A percentile compares a stretch with the other conserved stretches of the same genome.
Conservation (phyloP, 2,888 invertebrate species). For the Tanypteryx hageni region DNA sequence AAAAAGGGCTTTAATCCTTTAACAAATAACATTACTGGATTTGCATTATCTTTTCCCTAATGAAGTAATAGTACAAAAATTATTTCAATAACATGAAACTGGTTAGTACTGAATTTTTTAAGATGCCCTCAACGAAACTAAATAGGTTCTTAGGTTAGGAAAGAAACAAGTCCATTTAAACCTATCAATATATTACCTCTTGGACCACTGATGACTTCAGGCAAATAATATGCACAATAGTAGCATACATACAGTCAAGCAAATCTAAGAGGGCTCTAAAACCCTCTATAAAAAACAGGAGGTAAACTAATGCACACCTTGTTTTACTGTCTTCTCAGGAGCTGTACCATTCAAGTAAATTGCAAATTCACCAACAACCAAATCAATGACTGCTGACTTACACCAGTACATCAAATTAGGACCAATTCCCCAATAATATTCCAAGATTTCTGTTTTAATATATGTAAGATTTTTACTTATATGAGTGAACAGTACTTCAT, state of each 20-base stretch:
- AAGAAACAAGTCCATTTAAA: constrained; percentile 24
- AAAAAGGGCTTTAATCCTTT: no score
- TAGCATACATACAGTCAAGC: constrained; percentile 18
- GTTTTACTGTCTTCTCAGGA: background rate
- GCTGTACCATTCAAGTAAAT: constrained; percentile 14
- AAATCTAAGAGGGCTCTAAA: constrained; percentile 5
- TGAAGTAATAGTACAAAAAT: no score
- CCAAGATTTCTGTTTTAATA: background rate
- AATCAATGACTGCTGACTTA: background rate
- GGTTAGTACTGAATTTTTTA: no score
- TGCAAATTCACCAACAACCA: background rate
- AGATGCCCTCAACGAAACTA: no score
- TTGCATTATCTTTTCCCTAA: no score
- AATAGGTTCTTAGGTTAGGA: background rate
- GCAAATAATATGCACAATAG: constrained; percentile 26
- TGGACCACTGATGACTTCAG: constrained; percentile 25
- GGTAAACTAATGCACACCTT: constrained; percentile 23
- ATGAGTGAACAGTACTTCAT: background rate
- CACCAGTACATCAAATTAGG: background rate
- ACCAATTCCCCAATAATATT: background rate
- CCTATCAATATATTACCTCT: constrained; percentile 29
- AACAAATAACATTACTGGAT: no score
- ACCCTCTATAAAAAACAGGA: background rate
- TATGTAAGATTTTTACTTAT: background rate
- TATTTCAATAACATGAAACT: no score